phyloP scores from a whole-genome alignment of 2,113 vertebrate species.

The Connochaetes taurinus region DNA sequence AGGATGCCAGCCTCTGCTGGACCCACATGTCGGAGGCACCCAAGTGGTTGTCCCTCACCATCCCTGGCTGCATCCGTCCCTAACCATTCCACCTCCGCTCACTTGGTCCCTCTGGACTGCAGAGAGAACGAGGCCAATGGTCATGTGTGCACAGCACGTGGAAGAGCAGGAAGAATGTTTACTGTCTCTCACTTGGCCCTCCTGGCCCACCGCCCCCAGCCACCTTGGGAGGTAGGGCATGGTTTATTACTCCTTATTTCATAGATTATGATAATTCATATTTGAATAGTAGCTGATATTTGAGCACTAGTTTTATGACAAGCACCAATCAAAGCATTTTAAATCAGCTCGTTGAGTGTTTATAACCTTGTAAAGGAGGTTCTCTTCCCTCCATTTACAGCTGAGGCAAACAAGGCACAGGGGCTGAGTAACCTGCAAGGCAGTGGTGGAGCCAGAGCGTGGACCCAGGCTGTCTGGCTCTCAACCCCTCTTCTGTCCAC shows the following conservation, averaged over 20 bases:
- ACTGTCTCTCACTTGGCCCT: not conserved
- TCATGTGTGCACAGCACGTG: fast-evolving
- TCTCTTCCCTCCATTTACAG: not conserved
- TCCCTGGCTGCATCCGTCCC: not conserved
- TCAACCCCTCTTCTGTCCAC: fast-evolving
- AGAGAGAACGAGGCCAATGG: not conserved
- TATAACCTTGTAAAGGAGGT: not conserved
- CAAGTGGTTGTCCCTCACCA: not conserved
- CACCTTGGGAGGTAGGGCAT: not conserved
- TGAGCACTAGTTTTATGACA: not conserved
- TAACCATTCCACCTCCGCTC: not conserved
- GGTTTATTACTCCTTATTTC: not conserved
- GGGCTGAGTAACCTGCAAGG: not conserved
- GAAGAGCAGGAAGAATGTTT: not conserved
- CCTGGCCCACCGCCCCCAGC: not conserved
- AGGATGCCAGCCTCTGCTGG: not conserved
- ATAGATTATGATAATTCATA: not conserved
- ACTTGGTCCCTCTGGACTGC: not conserved
- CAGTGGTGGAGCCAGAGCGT: not conserved
- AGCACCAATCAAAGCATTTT: not conserved
- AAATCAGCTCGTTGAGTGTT: not conserved
- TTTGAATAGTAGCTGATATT: not conserved
- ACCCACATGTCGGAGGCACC: fast-evolving
- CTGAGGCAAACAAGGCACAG: not conserved
- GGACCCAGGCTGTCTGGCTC: not conserved